Base-by-base conservation (phyloP, 2,888 invertebrate genomes). In the Chalcosyrphus nemorum region DNA sequence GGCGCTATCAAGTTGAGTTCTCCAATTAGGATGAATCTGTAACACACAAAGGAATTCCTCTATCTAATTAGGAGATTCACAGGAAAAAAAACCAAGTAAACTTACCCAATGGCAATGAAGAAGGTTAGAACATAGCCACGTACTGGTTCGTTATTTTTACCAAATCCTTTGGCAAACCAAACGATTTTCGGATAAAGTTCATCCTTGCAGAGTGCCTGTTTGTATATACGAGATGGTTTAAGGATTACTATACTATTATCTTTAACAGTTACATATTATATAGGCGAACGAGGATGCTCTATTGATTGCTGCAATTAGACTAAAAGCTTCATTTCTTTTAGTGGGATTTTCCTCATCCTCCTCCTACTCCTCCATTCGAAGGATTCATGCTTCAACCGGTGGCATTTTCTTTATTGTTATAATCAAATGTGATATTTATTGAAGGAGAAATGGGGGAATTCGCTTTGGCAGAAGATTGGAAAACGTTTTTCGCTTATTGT, bases 91-190 rank as follows among this genome's bases (percentile, higher is more conserved):
- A n/a, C n/a, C n/a, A n/a, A n/a, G n/a, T n/a, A n/a, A n/a, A 91
- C 91, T 93, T 91, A 98, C 98, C 98, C 95, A 59, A 97, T 92
- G 1, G 98, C 96, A 86, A 99, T 97, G 84, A 97, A 90, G 89
- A 98, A 98, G 0, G 98, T 97, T n/a, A 99, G 93, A 7, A 97
- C 93, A 89, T 99, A 99, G 5, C 97, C 98, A 5, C 98, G 93
- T 0, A 97, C 94, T 0, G 97, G 97, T 91, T 97, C 97, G 89
- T 95, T 95, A 89, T 95, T 95, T 88, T 94, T 94, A 27, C 96
- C 96, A 89, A 95, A 96, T 35, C 96, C 96, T 87, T 95, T 97
- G 24, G 96, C 97, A 92, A 99, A 99, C 94, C 96, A 96, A 86
- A 94, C 94, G 87, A 99, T 94, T 88, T 96, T 95, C 0, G 99